A percentile compares a stretch with the other conserved stretches of the same genome.
Conservation (phyloP, 1,140 invertebrate genomes). For the Chlorops oryzae region DNA sequence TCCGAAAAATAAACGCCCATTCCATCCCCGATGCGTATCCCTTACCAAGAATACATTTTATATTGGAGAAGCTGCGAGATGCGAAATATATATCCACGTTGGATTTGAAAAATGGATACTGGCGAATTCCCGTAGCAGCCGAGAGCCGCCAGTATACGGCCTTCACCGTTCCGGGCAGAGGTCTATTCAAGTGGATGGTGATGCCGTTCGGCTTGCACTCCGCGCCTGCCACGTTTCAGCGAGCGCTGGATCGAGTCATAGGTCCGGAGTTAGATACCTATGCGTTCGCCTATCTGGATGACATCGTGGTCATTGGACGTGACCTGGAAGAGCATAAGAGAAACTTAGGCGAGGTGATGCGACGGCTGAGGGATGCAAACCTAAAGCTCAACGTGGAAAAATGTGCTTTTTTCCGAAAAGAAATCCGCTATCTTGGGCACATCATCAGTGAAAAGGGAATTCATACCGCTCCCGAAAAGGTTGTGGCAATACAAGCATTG, state of each 20-base stretch:
- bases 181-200: not conserved
- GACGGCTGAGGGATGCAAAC: not conserved
- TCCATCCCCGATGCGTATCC: constrained; percentile 44
- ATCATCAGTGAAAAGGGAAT: constrained; percentile 4
- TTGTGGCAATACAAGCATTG: constrained; percentile 4
- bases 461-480: constrained; percentile 14
- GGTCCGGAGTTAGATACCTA: too few relatives aligned
- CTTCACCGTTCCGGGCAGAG: not conserved
- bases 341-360: not conserved
- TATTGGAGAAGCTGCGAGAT: constrained; percentile 33
- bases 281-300: too few relatives aligned
- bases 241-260: not conserved
- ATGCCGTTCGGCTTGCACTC: not conserved
- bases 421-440: constrained; percentile 1
- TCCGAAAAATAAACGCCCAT: constrained; percentile 36
- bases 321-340: not conserved
- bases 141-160: too few relatives aligned
- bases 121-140: not conserved
- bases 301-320: constrained; percentile 13
- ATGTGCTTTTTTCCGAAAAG: not conserved
- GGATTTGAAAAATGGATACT: too few relatives aligned
- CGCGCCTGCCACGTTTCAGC: not conserved
- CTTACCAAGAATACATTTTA: constrained; percentile 47
- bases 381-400: constrained; percentile 2
- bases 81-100: constrained; percentile 27